Conservation (phyloP, 2,113 vertebrate genomes). For the Lepisosteus osseus region DNA sequence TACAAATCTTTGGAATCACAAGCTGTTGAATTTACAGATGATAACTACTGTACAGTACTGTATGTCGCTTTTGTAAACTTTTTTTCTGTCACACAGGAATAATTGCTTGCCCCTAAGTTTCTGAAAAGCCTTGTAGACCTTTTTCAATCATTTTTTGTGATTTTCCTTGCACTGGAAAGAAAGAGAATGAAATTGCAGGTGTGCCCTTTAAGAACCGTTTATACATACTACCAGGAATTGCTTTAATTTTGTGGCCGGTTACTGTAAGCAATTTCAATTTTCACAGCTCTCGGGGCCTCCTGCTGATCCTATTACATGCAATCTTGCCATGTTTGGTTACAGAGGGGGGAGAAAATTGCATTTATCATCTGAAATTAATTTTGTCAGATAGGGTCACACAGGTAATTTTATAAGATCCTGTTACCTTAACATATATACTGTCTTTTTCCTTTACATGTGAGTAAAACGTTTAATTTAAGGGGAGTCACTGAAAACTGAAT, state of each 20-base stretch:
- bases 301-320: constrained; percentile 4
- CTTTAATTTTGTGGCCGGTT: neutral
- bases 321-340: constrained; percentile 4
- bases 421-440: too few relatives aligned
- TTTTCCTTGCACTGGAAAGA: neutral
- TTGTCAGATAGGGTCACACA: too few relatives aligned
- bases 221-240: neutral
- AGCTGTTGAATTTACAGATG: too few relatives aligned
- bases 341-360: neutral
- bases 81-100: too few relatives aligned
- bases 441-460: too few relatives aligned
- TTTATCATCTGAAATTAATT: neutral
- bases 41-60: too few relatives aligned
- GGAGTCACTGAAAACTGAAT: too few relatives aligned
- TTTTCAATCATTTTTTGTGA: neutral
- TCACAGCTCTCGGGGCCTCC: neutral
- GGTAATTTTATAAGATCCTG: too few relatives aligned
- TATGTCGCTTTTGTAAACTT: too few relatives aligned
- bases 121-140: neutral
- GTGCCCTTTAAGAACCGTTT: neutral
- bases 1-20: too few relatives aligned
- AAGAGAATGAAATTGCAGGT: neutral
- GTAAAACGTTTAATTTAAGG: too few relatives aligned
- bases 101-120: neutral
- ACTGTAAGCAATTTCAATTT: neutral